phyloP scores from a whole-genome alignment of 1,140 invertebrate species.

The Temnothorax longispinosus region DNA sequence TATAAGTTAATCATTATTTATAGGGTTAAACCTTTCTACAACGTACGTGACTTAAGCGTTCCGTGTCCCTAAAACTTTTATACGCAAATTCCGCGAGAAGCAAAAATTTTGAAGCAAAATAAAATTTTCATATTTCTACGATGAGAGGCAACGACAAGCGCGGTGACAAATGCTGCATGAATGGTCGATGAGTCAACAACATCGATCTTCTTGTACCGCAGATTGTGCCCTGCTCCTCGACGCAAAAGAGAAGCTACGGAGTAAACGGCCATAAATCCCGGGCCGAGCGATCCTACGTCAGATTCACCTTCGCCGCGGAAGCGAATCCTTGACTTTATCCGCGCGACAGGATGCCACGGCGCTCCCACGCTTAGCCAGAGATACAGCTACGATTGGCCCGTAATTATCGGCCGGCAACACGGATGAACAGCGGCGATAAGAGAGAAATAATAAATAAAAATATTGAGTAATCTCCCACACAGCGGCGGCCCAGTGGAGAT shows the following conservation, averaged over 20 bases:
- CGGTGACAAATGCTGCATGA: conserved; percentile 52
- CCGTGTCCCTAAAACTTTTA: not conserved
- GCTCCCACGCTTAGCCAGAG: conserved; percentile 68
- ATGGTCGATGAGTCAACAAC: conserved; percentile 47
- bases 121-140: conserved; percentile 38
- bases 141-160: conserved; percentile 19
- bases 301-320: conserved; percentile 60
- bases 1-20: not conserved
- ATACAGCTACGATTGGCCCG: conserved; percentile 2
- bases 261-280: conserved; percentile 50
- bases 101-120: conserved; percentile 2
- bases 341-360: conserved; percentile 60
- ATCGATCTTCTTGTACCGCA: conserved; percentile 47
- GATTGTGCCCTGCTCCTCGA: conserved; percentile 22
- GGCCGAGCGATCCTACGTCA: conserved; percentile 18
- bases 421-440: conserved; percentile 27
- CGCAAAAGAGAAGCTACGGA: conserved; percentile 29
- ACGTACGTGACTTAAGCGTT: not conserved
- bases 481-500: conserved; percentile 3
- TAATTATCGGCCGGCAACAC: conserved; percentile 35
- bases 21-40: not conserved
- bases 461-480: conserved; percentile 4
- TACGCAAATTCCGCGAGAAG: not conserved
- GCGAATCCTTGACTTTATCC: conserved; percentile 78
- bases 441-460: conserved; percentile 50